Evolutionary conservation across 2,113 vertebrate species (phyloP), one percentile per base, ranked within the genome.

Genomic region (Litocranius walleri): DNA sequence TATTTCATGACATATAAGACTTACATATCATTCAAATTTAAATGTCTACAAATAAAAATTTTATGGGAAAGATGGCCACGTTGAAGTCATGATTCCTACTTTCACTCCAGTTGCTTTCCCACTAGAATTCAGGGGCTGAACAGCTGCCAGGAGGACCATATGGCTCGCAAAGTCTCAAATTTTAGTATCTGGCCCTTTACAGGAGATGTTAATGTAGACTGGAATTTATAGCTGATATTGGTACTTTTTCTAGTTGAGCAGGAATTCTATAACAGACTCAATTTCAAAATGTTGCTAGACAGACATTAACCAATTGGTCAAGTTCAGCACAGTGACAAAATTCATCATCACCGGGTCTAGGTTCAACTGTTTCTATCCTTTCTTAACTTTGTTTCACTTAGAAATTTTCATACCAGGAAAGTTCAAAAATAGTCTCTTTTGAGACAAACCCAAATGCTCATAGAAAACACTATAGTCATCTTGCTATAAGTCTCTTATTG

Each of bases 131-230:
- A 52, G 12, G 64, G 7, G 5, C 14, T n/a, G 50, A 33, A 30
- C 1, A 29, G 30, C 1, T 36, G 4, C 13, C 4, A 2, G 6
- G 23, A 3, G 16, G 23, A 71, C 62, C 71, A 15, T 7, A 27
- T 5, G 13, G 54, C 21, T 50, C 4, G 0, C 33, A 30, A 40
- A 78, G 33, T 25, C 71, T 50, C 36, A 40, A 50, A 43, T 40
- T 17, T 8, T 15, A 33, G 33, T n/a, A 25, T 30, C 27, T 25
- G 71, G 19, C 17, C 45, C 25, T 62, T 57, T 27, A 5, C 8
- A 40, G 52, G 9, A 19, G 25, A 52, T 33, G 57, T 54, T 30
- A 48, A 29, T 12, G 3, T 6, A 45, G 13, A 43, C 27, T 3
- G 2, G 61, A 71, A 50, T 36, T 82, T 84, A 40, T 16, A 90